Evolutionary conservation across 2,888 invertebrate genomes (phyloP), one percentile per base, ranked within the genome.

Genomic region (Helicoverpa assulta): DNA sequence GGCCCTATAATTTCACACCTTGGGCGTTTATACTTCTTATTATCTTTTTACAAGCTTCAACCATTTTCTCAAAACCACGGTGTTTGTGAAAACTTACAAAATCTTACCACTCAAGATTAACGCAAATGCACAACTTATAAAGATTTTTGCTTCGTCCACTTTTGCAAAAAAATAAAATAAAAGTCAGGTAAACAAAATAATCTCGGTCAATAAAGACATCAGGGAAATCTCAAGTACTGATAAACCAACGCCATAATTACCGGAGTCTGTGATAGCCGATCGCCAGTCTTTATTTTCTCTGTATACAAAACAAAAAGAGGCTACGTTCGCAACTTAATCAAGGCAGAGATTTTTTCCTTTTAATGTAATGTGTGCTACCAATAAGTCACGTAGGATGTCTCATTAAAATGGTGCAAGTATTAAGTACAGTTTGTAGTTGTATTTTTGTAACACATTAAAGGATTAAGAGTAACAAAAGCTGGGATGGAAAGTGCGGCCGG

Each of bases 191-290:
- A 80, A 82, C 81, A 88, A 83, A 86, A 87, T 87, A 89, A 89
- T 90, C 90, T 89, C 80, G 76, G 70, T 85, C 88, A 90, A 92
- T 92, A 92, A 91, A 92, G 92, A 91, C 90, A 92, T 93, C 91
- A 86, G 83, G 85, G 81, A 90, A 92, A 91, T 92, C 92, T 91
- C 87, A 83, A 83, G 82, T 70, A 84, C 85, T 89, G 92, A 92
- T 92, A 92, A 90, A 80, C 85, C 86, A 83, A 85, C 88, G 85
- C 92, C 89, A 89, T 92, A 92, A 92, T 92, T 92, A 92, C 90
- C 86, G 80, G 80, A 78, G 84, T 81, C 84, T 86, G 88, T 86
- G 92, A 90, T 90, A 89, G 85, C 82, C 84, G 86, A 88, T 89
- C 88, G 85, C 83, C 60, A 81, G 80, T 84, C 78, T 81, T 84